phyloP scores from a whole-genome alignment of 2,797 vertebrate genomes.

The Thaleichthys pacificus region DNA sequence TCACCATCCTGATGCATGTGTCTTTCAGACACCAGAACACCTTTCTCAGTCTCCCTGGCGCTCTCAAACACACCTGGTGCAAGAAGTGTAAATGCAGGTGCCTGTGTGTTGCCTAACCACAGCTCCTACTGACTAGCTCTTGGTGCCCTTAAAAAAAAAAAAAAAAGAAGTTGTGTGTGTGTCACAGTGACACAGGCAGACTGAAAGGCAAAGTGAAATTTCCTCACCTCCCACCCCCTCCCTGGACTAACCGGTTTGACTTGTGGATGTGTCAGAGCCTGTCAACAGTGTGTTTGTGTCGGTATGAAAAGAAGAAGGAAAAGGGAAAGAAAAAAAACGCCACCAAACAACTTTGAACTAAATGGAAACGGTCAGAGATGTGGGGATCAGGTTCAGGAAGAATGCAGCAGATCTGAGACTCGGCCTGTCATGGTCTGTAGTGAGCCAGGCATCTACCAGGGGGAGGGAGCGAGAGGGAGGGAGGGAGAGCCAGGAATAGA shows the following conservation, averaged over 20 bases:
- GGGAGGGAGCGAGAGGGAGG: neutral
- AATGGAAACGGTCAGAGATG: too few species aligned
- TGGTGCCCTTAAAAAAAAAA: neutral
- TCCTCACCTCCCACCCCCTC: conserved; percentile 18
- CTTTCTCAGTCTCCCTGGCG: neutral
- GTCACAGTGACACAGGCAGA: neutral
- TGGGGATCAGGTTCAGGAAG: too few species aligned
- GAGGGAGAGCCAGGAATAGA: neutral
- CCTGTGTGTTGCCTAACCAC: conserved; percentile 25
- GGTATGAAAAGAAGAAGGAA: too few species aligned
- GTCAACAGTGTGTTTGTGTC: neutral
- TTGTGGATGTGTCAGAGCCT: conserved; percentile 34
- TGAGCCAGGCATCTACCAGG: too few species aligned
- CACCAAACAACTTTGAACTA: too few species aligned
- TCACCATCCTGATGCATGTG: conserved; percentile 18
- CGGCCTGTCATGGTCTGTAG: too few species aligned
- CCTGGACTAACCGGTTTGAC: conserved; percentile 59
- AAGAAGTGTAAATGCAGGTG: conserved; percentile 33
- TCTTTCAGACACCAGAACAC: too few species aligned
- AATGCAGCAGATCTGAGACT: too few species aligned
- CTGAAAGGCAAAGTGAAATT: conserved; percentile 28
- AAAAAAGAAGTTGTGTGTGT: conserved; percentile 19
- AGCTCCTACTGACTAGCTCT: neutral
- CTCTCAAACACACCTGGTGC: conserved; percentile 35
- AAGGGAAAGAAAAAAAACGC: too few species aligned